Base-by-base conservation (phyloP, 2,113 vertebrate species). In the Calidris pygmaea region DNA sequence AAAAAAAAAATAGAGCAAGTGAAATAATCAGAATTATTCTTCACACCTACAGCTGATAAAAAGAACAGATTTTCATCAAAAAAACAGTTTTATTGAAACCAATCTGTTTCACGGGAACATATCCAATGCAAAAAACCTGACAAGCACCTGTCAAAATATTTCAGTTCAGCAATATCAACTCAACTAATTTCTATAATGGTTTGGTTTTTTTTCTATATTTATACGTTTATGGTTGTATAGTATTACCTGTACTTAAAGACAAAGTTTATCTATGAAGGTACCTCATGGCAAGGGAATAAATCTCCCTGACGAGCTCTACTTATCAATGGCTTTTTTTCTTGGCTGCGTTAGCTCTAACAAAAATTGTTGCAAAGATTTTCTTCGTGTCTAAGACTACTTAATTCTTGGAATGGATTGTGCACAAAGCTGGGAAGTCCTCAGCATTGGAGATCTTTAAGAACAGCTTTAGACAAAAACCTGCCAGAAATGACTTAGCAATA, bases 101-200 rank as follows among this genome's bases (percentile, higher is more conserved):
- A 91, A 19, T 73, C 95, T 96, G 94, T 62, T 85, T 66, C 67
- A 70, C 24, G 82, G 94, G 93, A 96, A 96, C 22, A 26, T 21
- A 83, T 62, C 87, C 87, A 93, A 37, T 12, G 55, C 50, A 88
- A 43, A 66, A 75, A 94, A 95, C 91, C 91, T 95, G 95, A 96
- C 78, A 90, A 56, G 91, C 85, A 97, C 91, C 91, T 95, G 95
- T 94, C 96, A 96, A 95, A 97, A 97, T 95, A 97, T 96, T 97
- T 85, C 90, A 70, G 74, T 90, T 94, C 78, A 70, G 90, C 67
- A 93, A 26, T 16, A 94, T 70, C 95, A 95, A 96, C 90, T 91
- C 74, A 34, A 35, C 78, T 95, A 85, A 96, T 94, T 96, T 70
- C 85, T 85, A 37, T 45, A 20, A 29, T 35, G 24, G 7, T 45